phyloP scores from a whole-genome alignment of 1,140 invertebrate genomes.

The Drosophila saltans region DNA sequence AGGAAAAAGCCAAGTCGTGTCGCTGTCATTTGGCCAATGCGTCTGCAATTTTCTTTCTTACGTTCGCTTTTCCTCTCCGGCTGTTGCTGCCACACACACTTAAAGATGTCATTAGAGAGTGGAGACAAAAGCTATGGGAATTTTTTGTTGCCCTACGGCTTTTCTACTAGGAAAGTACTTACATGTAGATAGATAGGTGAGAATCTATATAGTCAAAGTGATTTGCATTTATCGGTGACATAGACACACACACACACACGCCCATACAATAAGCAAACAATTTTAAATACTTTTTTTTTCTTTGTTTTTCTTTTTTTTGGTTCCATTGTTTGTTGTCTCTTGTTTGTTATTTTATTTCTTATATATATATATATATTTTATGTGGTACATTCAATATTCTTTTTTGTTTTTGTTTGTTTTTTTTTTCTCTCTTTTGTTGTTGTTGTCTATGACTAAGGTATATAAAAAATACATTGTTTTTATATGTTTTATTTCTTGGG shows the following conservation, averaged over 20 bases:
- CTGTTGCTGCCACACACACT: constrained; percentile 16
- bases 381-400: constrained; percentile 35
- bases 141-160: background rate
- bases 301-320: constrained; percentile 24
- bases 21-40: constrained; percentile 49
- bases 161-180: background rate
- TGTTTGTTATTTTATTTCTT: constrained; percentile 35
- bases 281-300: constrained; percentile 15
- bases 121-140: constrained; percentile 21
- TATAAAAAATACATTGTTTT: constrained; percentile 69
- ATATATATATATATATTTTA: constrained; percentile 58
- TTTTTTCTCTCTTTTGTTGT: constrained; percentile 25
- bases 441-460: constrained; percentile 69
- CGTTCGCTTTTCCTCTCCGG: background rate
- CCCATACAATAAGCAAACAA: background rate
- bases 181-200: constrained; percentile 3
- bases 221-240: constrained; percentile 37
- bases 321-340: constrained; percentile 54
- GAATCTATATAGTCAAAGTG: constrained; percentile 29
- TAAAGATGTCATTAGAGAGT: constrained; percentile 53
- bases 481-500: constrained; percentile 53
- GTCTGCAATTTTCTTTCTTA: constrained; percentile 50
- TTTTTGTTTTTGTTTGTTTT: constrained; percentile 40
- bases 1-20: constrained; percentile 52
- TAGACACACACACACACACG: background rate